Percentiles rank a stretch among this genome's conserved stretches.
Evolutionary conservation across 2,888 invertebrate genomes (phyloP).

Genomic region (Schizaphis graminum): DNA sequence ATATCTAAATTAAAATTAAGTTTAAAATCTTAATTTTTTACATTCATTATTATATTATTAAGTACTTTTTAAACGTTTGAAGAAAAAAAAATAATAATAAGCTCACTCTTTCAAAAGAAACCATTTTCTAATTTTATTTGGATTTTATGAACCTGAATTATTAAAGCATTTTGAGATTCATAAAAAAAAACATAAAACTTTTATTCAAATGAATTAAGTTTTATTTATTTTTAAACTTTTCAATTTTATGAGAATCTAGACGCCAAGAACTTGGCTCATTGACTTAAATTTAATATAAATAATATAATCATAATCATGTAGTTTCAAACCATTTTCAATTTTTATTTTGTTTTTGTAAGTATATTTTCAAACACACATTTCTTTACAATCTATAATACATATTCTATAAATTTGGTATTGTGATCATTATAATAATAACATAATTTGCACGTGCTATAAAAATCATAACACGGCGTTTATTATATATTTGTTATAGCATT

Average conservation of each 20-base stretch:
- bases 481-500: not conserved
- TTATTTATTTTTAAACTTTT: slow-evolving; percentile 21
- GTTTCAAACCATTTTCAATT: not conserved
- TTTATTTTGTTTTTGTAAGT: not conserved
- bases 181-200: slow-evolving; percentile 12
- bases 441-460: not conserved
- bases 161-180: not conserved
- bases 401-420: not conserved
- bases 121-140: not conserved
- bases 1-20: not conserved
- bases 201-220: slow-evolving; percentile 12
- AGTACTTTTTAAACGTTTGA: not conserved
- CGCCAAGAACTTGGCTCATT: not conserved
- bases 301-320: not conserved
- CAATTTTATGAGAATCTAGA: slow-evolving; percentile 12
- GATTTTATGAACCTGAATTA: slow-evolving; percentile 4
- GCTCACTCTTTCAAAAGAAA: not conserved
- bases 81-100: not conserved
- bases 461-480: not conserved
- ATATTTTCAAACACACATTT: not conserved
- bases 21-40: not conserved
- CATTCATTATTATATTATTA: not conserved
- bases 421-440: not conserved
- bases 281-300: not conserved
- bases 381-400: not conserved